These are phyloP conservation scores for Dasyornis broadbenti DNA, from an alignment of 2,113 vertebrate species.

Conservation along the genomic window DNA sequence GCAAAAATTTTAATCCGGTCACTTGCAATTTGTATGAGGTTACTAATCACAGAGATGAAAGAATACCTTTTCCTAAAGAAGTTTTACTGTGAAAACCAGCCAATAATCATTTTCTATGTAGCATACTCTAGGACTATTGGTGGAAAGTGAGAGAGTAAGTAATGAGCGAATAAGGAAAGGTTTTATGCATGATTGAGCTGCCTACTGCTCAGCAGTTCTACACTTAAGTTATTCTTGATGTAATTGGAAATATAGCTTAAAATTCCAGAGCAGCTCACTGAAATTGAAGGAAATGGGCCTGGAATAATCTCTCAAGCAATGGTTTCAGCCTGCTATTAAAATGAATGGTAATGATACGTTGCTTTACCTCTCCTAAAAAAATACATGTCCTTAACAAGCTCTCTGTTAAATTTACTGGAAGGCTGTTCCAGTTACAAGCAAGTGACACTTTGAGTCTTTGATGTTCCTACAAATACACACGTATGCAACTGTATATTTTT, in stretches of 20 bases:
- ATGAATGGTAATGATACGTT: accelerated
- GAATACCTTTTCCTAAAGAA: background rate
- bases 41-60: conserved; percentile 2
- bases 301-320: background rate
- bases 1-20: background rate
- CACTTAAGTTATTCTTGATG: background rate
- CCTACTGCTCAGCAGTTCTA: background rate
- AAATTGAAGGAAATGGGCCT: background rate
- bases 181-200: background rate
- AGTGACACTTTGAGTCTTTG: background rate
- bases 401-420: background rate
- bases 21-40: background rate
- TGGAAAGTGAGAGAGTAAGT: background rate
- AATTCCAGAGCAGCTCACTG: background rate
- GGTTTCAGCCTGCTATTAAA: background rate
- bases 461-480: background rate
- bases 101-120: background rate
- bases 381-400: background rate
- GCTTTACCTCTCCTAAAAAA: background rate
- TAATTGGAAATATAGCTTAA: background rate
- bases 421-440: background rate
- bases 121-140: background rate
- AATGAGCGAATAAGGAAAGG: background rate
- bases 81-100: background rate
- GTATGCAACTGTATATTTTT: background rate